Evolutionary conservation across 1,140 invertebrate genomes (phyloP), one percentile per base, ranked within the genome.

Genomic region (Lucilia cuprina): DNA sequence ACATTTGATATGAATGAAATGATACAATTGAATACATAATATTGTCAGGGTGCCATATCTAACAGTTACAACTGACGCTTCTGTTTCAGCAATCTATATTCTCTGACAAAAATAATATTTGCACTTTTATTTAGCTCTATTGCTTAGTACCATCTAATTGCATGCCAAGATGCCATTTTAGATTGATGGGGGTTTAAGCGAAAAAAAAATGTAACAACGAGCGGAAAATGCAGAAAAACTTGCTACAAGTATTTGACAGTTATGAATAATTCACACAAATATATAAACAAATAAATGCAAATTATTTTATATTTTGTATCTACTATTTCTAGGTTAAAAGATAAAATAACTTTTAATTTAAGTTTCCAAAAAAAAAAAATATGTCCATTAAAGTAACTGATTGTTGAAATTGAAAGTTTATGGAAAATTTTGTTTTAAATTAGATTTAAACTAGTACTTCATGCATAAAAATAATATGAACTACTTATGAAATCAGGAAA

Each of bases 161-260:
- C 77, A 80, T 80, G 77, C 77, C 14, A 21, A 80, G 41, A 49
- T 80, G 77, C 77, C 77, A 80, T 80, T 80, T 50, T 49, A 80
- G 41, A 80, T 49, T 49, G 10, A 10, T 10, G 7, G n/a, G n/a
- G 17, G 47, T 41, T 80, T 80, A 21, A 19, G 35, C 75, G 19
- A 47, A 47, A 49, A 49, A 50, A 80, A 80, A 80, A 35, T 75
- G 35, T 8, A 41, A 41, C 35, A 8, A 41, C 35, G 3, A 75
- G 49, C 17, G 21, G 7, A 21, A 70, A 70, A 65, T 65, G 19
- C 14, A 70, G 21, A 70, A 30, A 30, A 30, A 30, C 25, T 70
- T 9, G 19, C 65, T 70, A n/a, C 21, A 49, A 80, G 8, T 49
- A 49, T 80, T 80, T 80, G 77, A 80, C 77, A 80, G 41, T 80